phyloP scores from a whole-genome alignment of 2,797 vertebrate species.

The Lepilemur septentrionalis region DNA sequence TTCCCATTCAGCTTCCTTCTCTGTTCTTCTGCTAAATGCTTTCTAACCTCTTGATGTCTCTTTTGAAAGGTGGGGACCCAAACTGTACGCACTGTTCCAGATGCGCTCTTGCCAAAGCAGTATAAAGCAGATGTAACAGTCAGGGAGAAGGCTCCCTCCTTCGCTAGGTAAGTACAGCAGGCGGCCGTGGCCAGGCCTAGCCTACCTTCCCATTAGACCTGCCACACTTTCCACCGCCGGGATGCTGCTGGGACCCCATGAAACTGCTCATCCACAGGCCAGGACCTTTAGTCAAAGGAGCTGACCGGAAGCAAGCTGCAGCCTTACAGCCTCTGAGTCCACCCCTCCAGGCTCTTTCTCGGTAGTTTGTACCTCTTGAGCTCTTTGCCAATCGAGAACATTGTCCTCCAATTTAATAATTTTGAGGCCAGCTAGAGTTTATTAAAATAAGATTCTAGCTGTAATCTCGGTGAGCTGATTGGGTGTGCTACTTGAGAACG shows the following conservation, averaged over 20 bases:
- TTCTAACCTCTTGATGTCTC: conserved; percentile 68
- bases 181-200: background rate
- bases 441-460: background rate
- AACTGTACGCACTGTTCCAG: conserved; percentile 77
- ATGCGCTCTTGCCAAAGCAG: conserved; percentile 76
- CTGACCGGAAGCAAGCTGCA: background rate
- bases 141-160: background rate
- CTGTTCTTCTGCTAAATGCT: background rate
- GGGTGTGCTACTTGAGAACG: background rate
- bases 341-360: background rate
- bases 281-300: background rate
- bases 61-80: conserved; percentile 80
- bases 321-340: too few relatives aligned
- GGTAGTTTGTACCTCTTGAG: background rate
- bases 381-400: background rate
- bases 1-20: background rate
- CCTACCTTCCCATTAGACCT: background rate
- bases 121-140: conserved; percentile 75
- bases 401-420: background rate
- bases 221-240: background rate
- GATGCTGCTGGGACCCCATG: background rate
- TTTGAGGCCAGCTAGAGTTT: background rate
- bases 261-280: background rate
- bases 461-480: background rate
- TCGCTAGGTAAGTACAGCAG: conserved; percentile 50